Base-by-base conservation (phyloP, 2,888 invertebrate genomes). In the Trichogramma evanescens region DNA sequence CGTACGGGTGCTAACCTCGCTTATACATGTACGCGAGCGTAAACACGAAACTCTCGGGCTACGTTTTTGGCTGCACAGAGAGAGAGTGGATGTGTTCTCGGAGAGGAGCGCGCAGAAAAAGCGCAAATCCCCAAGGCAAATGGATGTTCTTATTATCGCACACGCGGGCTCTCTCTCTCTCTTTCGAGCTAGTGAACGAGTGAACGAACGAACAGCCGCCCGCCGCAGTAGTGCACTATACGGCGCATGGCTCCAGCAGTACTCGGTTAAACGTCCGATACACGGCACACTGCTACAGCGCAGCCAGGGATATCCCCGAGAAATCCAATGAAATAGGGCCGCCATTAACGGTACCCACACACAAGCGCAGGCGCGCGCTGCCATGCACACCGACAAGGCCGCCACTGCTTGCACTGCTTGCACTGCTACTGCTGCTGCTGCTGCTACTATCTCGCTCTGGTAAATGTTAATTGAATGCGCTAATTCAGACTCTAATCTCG, bases 381-480 rank as follows among this genome's bases (percentile, higher is more conserved):
- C 26, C 26, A 26, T 26, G 26, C 26, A 26, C 26, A 26, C 3
- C 50, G 54, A 26, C 26, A 26, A 26, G 26, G 26, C 48, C 50
- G 40, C 44, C 45, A 41, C 48, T 45, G 48, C 26, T 26, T 26
- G 26, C 26, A 26, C 26, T 26, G 26, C 26, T 26, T 63, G 59
- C 65, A 7, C 53, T 64, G 57, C 55, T 57, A 58, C 42, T 13
- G 10, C 42, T 41, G 10, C 48, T 42, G 10, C 40, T 43, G 39
- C 43, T 9, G 6, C 26, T 39, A 9, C 9, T 38, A 1, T 41
- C 13, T 46, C 9, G 62, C 63, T 63, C 65, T 66, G 69, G 70
- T 72, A 72, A 74, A 73, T 68, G 74, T 74, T 76, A 75, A 76
- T 75, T 75, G 74, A 75, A 74, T 74, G 69, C 72, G 74, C 70